Conservation (phyloP, 2,113 vertebrate species). For the Danio rerio region DNA sequence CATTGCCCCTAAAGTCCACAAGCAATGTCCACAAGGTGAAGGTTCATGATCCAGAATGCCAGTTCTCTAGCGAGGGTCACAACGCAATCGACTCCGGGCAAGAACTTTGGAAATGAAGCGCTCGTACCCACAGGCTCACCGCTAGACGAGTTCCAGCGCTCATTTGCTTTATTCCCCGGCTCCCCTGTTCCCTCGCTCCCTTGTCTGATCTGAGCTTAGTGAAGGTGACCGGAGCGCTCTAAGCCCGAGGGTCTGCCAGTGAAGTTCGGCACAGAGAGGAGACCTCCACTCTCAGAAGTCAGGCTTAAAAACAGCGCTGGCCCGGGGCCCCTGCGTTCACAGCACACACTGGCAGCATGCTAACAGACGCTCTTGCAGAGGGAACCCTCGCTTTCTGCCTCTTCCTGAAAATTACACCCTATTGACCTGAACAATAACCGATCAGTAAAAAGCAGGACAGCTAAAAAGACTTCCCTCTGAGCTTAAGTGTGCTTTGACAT, state of each 20-base stretch:
- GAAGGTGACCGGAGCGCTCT: conserved; percentile 65
- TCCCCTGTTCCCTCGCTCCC: conserved; percentile 55
- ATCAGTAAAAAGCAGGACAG: neutral
- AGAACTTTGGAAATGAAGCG: neutral
- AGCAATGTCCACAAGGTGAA: conserved; percentile 65
- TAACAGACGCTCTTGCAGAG: conserved; percentile 10
- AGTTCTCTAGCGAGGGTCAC: neutral
- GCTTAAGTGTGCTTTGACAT: neutral
- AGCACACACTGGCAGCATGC: conserved; percentile 7
- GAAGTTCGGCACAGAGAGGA: conserved; percentile 17
- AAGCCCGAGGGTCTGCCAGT: conserved; percentile 58
- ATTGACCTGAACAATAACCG: conserved; percentile 3
- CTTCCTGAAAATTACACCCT: neutral
- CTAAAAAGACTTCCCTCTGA: neutral
- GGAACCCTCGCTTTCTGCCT: neutral
- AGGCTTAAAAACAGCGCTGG: conserved; percentile 33
- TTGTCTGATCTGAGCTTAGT: conserved; percentile 57
- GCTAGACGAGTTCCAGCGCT: neutral
- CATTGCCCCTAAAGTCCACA: conserved; percentile 5
- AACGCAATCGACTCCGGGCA: neutral
- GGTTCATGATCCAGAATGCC: conserved; percentile 50
- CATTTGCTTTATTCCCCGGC: conserved; percentile 55
- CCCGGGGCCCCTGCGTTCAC: conserved; percentile 32
- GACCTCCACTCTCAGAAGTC: conserved; percentile 44
- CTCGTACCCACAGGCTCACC: neutral